Evolutionary conservation across 2,797 vertebrate genomes (phyloP), one percentile per base, ranked within the genome.

Genomic region (Kryptopterus vitreolus): DNA sequence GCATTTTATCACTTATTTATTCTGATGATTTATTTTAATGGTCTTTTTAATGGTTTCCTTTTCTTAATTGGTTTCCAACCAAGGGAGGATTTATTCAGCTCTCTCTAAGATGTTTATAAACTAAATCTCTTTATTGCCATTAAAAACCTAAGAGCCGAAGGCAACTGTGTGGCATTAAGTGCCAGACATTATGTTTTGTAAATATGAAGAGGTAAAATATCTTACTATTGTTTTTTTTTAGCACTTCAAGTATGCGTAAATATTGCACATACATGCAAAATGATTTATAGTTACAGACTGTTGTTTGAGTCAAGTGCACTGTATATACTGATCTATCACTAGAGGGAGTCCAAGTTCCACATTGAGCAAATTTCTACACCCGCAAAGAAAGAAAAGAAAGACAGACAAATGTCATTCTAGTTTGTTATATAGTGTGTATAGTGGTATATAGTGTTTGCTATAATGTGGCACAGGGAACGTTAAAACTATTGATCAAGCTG

Each of bases 1-100:
- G n/a, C n/a, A n/a, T n/a, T 65, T 72, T 29, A 85, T n/a, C 76
- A 79, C 76, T 80, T 82, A 84, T 79, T 81, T 85, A 82, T 86
- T 77, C 81, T 11, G 35, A 80, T n/a, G 50, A 29, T 58, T 66
- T 53, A 81, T 81, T 84, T 84, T 63, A 83, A 82, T 77, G 66
- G 31, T 43, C 29, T 59, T 48, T 69, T 43, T 43, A n/a, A n/a
- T n/a, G n/a, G n/a, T 43, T 9, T 43, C 1, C 38, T 43, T 43
- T 43, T 43, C 81, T 84, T 85, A 62, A 83, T 83, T 77, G 66
- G 31, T 43, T 35, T 61, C 55, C 63, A 4, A n/a, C 66, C 79
- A 55, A 6, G 15, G 66, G 58, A 5, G 24, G 59, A 62, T 74
- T 46, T 16, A 4, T 16, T 10, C 53, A 38, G n/a, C 33, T 63